phyloP scores from a whole-genome alignment of 2,888 invertebrate genomes.

The Xanthorhoe spadicearia region DNA sequence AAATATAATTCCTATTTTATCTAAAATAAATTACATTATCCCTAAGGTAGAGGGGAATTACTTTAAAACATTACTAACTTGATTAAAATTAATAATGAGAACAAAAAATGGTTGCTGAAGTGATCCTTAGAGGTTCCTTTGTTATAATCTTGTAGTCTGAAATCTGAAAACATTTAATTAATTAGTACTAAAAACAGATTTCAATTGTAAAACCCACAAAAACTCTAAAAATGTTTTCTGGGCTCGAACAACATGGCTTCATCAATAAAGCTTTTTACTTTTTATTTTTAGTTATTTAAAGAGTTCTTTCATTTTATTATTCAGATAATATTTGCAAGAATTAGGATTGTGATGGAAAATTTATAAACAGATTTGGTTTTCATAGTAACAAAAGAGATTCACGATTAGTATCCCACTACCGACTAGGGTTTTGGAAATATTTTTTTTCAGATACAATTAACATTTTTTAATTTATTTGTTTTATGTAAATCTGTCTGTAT shows the following conservation, averaged over 20 bases:
- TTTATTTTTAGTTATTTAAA: constrained; percentile 9
- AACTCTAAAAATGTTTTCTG: background rate
- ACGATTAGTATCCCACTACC: too few species aligned
- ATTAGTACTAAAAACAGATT: constrained; percentile 17
- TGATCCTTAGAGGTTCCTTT: constrained; percentile 60
- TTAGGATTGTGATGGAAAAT: too few species aligned
- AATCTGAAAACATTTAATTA: constrained; percentile 62
- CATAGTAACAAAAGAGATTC: too few species aligned
- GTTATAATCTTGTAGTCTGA: constrained; percentile 82
- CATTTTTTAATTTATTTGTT: too few species aligned
- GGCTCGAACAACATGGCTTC: constrained; percentile 13
- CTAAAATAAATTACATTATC: background rate
- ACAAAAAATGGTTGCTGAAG: constrained; percentile 59
- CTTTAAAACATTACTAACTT: constrained; percentile 51
- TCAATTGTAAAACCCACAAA: background rate
- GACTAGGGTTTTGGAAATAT: too few species aligned
- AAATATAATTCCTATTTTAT: background rate
- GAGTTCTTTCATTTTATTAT: background rate
- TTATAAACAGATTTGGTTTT: background rate
- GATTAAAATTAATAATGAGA: constrained; percentile 62
- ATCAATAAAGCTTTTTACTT: constrained; percentile 6
- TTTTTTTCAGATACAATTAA: too few species aligned
- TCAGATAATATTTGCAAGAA: background rate
- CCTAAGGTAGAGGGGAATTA: constrained; percentile 12
- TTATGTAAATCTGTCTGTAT: too few species aligned